These are phyloP conservation scores for Atrina japonica DNA, from an alignment of 2,888 invertebrate species.

Conservation along the genomic window DNA sequence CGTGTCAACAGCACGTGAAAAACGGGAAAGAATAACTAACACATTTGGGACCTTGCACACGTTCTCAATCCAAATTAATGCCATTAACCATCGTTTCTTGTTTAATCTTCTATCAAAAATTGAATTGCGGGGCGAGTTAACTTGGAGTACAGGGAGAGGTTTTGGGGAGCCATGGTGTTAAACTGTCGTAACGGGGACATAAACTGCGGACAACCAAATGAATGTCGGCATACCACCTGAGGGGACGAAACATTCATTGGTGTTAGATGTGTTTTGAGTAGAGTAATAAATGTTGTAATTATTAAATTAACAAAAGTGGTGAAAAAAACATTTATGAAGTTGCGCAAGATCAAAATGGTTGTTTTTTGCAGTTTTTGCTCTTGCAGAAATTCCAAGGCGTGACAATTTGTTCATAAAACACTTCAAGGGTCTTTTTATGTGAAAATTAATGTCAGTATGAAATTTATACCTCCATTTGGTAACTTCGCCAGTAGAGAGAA, in stretches of 20 bases:
- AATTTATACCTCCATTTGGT: conserved; percentile 26
- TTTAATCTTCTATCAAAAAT: conserved; percentile 33
- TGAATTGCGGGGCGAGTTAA: conserved; percentile 34
- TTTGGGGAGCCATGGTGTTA: conserved; percentile 33
- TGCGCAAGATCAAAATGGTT: conserved; percentile 29
- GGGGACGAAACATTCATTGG: conserved; percentile 29
- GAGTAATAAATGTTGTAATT: conserved; percentile 37
- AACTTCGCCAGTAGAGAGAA: background rate
- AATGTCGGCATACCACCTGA: conserved; percentile 40
- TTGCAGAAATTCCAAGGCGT: conserved; percentile 18
- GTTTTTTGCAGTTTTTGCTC: conserved; percentile 18
- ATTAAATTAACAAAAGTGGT: conserved; percentile 35
- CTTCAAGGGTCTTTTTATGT: conserved; percentile 29
- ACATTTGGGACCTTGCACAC: conserved; percentile 35
- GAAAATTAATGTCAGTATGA: conserved; percentile 25
- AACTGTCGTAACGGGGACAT: conserved; percentile 25
- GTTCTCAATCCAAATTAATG: conserved; percentile 38
- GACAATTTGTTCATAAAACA: conserved; percentile 31
- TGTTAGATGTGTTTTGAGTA: conserved; percentile 41
- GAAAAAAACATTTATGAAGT: conserved; percentile 34
- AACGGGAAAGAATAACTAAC: conserved; percentile 41
- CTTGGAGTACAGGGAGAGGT: conserved; percentile 28
- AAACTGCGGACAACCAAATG: conserved; percentile 37
- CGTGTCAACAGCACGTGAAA: conserved; percentile 40
- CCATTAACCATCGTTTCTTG: conserved; percentile 41